Base-by-base conservation (phyloP, 2,113 vertebrate species). In the Microtus montanus region DNA sequence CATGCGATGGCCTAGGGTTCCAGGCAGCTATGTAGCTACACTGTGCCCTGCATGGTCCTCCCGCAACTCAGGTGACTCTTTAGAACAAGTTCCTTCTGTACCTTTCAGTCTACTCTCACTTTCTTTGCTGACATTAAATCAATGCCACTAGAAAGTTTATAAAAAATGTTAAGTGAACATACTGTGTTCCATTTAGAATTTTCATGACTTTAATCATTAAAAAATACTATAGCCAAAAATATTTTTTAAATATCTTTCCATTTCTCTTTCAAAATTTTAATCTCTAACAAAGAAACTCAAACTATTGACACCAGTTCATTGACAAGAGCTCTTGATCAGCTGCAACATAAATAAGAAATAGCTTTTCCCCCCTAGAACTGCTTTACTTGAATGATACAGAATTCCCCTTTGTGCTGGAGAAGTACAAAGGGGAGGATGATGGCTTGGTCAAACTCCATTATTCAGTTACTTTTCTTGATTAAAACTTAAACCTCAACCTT, bases 191-290 rank as follows among this genome's bases (percentile, higher is more conserved):
- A 90, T 94, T 87, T 49, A 78, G 47, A 52, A 90, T 85, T 92
- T 93, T 74, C 88, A 84, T 64, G 33, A 93, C 49, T 74, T 66
- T 92, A 85, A 86, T 92, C 71, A 93, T 54, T 84, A 70, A 35
- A 80, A 73, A 66, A 87, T 64, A 74, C 7, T 33, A 28, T 14
- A 96, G 64, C 35, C 70, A 77, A 92, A 89, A 38, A 90, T 78
- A 58, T 17, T 73, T 38, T 7, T 94, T 5, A 90, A 89, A n/a
- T 30, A 89, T 2, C 44, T 95, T 80, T 38, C 17, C 86, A 79
- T 92, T 89, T 83, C 47, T 90, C 79, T 92, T 93, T 49, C 86
- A 87, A 95, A 64, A 77, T 75, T 92, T 95, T 92, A 95, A 94
- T 94, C 35, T 47, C 44, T 85, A 94, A 61, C 6, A 95, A 44